Percentiles rank a stretch among this genome's conserved stretches.
These are phyloP conservation scores for Uropetala carovei DNA, from an alignment of 2,888 invertebrate species.

Conservation along the genomic window DNA sequence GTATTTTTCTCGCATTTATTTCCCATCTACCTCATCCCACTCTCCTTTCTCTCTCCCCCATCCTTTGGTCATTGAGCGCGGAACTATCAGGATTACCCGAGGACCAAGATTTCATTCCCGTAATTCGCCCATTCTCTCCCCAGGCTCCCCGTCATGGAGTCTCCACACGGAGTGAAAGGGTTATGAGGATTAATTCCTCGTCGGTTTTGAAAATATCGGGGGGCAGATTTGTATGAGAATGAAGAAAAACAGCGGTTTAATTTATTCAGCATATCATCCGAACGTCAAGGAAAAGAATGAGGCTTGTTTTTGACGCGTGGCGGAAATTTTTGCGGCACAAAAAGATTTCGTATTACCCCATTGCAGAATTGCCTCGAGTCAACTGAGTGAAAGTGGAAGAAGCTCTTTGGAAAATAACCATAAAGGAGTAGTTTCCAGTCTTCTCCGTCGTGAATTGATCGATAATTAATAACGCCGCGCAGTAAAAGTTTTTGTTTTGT, in stretches of 20 bases:
- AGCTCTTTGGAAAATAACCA: background rate
- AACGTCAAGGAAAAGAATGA: conserved; percentile 20
- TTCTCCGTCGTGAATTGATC: background rate
- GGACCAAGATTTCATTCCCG: background rate
- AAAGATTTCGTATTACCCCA: background rate
- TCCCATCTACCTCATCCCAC: too few relatives aligned
- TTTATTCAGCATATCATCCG: conserved; percentile 13
- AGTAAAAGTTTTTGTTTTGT: background rate
- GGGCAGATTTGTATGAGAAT: background rate
- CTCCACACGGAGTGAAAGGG: background rate
- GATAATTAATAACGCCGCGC: background rate
- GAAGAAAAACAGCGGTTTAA: conserved; percentile 22
- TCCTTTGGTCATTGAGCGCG: background rate
- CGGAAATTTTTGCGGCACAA: background rate
- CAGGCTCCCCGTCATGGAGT: conserved; percentile 1
- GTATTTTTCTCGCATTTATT: too few relatives aligned
- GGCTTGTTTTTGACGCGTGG: background rate
- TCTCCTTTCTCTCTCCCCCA: background rate
- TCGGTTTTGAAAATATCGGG: background rate
- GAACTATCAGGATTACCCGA: background rate
- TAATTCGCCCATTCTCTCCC: too few relatives aligned
- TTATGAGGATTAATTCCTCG: conserved; percentile 19
- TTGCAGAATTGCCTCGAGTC: background rate
- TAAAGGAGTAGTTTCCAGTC: background rate
- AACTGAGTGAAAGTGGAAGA: conserved; percentile 4